A percentile compares a stretch with the other conserved stretches of the same genome.
Evolutionary conservation across 1,140 invertebrate species (phyloP).

Genomic region (Drosophila setifemur): DNA sequence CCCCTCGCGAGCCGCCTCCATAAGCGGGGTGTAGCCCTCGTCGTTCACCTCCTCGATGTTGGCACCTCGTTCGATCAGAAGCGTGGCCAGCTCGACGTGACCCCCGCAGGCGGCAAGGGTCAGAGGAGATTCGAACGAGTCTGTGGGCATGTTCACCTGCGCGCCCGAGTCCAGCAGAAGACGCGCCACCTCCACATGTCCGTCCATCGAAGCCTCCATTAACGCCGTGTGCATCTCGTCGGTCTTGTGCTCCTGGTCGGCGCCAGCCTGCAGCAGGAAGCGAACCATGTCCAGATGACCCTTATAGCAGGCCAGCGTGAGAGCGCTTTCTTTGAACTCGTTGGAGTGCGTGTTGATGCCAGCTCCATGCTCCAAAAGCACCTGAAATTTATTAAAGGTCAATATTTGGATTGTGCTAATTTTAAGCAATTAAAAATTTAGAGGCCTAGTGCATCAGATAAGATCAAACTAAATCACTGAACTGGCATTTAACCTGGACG

Average conservation of each 20-base stretch:
- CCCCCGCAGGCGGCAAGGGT: slow-evolving; percentile 99
- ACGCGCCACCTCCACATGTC: slow-evolving; percentile 97
- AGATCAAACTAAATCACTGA: slow-evolving; percentile 80
- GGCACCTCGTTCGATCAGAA: slow-evolving; percentile 97
- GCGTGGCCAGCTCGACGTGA: slow-evolving; percentile 97
- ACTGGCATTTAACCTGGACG: slow-evolving; percentile 6
- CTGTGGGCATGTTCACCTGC: slow-evolving; percentile 99
- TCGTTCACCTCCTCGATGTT: slow-evolving; percentile 99
- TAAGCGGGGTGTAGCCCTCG: slow-evolving; percentile 99
- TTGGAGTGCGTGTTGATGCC: slow-evolving; percentile 99
- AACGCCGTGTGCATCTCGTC: slow-evolving; percentile 99
- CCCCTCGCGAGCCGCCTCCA: slow-evolving; percentile 99
- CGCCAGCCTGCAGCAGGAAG: slow-evolving; percentile 95
- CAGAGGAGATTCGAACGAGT: slow-evolving; percentile 99
- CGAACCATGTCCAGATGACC: slow-evolving; percentile 99
- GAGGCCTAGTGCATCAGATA: slow-evolving; percentile 63
- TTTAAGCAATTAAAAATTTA: neutral
- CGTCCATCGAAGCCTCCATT: slow-evolving; percentile 99
- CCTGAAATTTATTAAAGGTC: slow-evolving; percentile 32
- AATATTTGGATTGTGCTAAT: neutral
- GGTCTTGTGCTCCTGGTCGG: slow-evolving; percentile 98
- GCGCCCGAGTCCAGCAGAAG: slow-evolving; percentile 97
- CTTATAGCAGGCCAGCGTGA: slow-evolving; percentile 99
- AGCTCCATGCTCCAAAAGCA: slow-evolving; percentile 93
- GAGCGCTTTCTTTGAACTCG: slow-evolving; percentile 97